phyloP scores from a whole-genome alignment of 2,797 vertebrate genomes.

The Jordanella pulchra region DNA sequence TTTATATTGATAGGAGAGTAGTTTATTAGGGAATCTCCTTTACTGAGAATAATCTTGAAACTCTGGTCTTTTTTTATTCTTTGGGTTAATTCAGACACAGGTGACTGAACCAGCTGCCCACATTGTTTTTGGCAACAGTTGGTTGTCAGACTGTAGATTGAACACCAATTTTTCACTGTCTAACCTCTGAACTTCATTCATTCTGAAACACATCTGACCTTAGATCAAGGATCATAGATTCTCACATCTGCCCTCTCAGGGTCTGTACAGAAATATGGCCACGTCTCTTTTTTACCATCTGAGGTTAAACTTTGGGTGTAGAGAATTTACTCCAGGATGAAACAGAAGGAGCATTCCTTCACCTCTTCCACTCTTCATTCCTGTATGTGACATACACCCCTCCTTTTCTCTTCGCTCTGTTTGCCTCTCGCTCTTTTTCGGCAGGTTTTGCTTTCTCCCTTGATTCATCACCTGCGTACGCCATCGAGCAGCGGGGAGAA shows the following conservation, averaged over 20 bases:
- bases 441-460: constrained; percentile 18
- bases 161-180: constrained; percentile 21
- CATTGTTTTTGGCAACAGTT: too few relatives aligned
- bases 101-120: not conserved
- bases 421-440: not conserved
- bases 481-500: constrained; percentile 15
- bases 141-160: constrained; percentile 13
- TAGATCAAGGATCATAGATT: constrained; percentile 45
- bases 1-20: too few relatives aligned
- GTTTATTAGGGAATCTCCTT: not conserved
- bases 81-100: too few relatives aligned
- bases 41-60: not conserved
- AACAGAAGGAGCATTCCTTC: constrained; percentile 25
- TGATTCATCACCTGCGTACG: constrained; percentile 42
- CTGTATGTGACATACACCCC: constrained; percentile 14
- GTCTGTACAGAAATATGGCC: constrained; percentile 38
- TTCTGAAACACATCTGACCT: constrained; percentile 35
- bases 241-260: constrained; percentile 28
- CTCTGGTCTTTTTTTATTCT: not conserved
- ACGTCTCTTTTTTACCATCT: constrained; percentile 34
- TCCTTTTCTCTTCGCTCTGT: not conserved
- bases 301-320: constrained; percentile 34
- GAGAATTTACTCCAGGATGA: constrained; percentile 19
- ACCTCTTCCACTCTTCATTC: constrained; percentile 32
- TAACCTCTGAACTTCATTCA: constrained; percentile 29